Conservation (phyloP, 2,113 vertebrate genomes). For the Plecotus auritus region DNA sequence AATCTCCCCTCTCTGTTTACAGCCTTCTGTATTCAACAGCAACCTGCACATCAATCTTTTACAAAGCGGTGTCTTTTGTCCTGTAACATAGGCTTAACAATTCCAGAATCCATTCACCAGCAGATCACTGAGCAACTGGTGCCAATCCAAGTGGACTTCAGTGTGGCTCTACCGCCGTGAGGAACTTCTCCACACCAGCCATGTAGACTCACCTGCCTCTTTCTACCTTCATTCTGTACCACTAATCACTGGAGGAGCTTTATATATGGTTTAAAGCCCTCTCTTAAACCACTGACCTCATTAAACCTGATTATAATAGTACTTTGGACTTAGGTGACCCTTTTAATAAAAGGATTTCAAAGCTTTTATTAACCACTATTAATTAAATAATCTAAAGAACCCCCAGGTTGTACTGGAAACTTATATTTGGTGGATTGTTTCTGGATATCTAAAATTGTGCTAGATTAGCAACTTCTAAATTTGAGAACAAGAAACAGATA, state of each 20-base stretch:
- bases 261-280: conserved; percentile 61
- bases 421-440: conserved; percentile 48
- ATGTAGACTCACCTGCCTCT: neutral
- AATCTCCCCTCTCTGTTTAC: neutral
- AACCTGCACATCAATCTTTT: neutral
- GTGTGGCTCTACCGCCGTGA: neutral
- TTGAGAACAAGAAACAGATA: conserved; percentile 30
- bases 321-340: conserved; percentile 7
- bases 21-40: neutral
- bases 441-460: conserved; percentile 34
- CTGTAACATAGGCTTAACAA: neutral
- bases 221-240: conserved; percentile 14
- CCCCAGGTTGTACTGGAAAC: conserved; percentile 35
- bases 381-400: conserved; percentile 62
- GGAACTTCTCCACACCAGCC: neutral
- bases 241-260: neutral
- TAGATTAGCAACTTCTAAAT: neutral
- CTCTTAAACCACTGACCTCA: conserved; percentile 65
- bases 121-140: neutral
- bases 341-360: conserved; percentile 68
- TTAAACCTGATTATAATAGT: conserved; percentile 45
- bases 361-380: conserved; percentile 36
- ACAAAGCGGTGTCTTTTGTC: neutral
- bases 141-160: neutral
- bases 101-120: neutral